These are phyloP conservation scores for Cladorhizidae sp. DNA, from an alignment of 37 sponge, comb jelly and placozoan species.

Conservation along the genomic window DNA sequence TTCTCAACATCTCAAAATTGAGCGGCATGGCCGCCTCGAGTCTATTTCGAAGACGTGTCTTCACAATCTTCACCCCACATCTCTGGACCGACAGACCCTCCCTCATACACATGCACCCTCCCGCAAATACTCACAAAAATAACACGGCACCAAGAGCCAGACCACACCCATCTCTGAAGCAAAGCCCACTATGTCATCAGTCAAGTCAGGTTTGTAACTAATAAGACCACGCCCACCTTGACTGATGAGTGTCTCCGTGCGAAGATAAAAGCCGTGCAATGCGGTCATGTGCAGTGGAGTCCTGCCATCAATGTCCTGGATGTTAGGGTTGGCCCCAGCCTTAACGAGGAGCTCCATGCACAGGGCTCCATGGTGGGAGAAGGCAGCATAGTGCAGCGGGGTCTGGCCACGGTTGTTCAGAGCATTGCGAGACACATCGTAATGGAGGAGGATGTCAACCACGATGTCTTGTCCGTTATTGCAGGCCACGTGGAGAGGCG, in stretches of 20 bases:
- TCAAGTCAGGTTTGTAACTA: too few relatives aligned
- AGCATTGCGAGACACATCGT: conserved; percentile 58
- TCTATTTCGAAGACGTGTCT: too few relatives aligned
- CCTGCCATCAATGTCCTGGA: conserved; percentile 77
- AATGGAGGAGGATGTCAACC: conserved; percentile 75
- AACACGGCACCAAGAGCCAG: too few relatives aligned
- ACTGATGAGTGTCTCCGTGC: conserved; percentile 77
- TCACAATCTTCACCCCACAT: too few relatives aligned
- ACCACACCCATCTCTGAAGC: too few relatives aligned
- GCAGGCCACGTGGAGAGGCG: conserved; percentile 91
- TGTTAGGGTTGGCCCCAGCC: conserved; percentile 82
- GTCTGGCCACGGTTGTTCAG: conserved; percentile 90
- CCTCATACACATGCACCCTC: too few relatives aligned
- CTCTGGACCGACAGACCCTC: too few relatives aligned
- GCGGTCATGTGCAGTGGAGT: conserved; percentile 92
- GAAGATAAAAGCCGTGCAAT: conserved; percentile 73
- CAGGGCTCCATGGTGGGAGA: conserved; percentile 81
- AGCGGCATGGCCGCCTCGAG: too few relatives aligned
- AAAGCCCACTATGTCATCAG: too few relatives aligned
- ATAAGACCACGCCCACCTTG: conserved; percentile 61
- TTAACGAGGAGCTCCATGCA: conserved; percentile 85
- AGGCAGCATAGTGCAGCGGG: conserved; percentile 88
- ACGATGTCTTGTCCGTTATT: conserved; percentile 88
- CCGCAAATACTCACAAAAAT: too few relatives aligned
- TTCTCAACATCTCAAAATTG: too few relatives aligned